Base-by-base conservation (phyloP, 2,888 invertebrate genomes). In the Noctua pronuba region DNA sequence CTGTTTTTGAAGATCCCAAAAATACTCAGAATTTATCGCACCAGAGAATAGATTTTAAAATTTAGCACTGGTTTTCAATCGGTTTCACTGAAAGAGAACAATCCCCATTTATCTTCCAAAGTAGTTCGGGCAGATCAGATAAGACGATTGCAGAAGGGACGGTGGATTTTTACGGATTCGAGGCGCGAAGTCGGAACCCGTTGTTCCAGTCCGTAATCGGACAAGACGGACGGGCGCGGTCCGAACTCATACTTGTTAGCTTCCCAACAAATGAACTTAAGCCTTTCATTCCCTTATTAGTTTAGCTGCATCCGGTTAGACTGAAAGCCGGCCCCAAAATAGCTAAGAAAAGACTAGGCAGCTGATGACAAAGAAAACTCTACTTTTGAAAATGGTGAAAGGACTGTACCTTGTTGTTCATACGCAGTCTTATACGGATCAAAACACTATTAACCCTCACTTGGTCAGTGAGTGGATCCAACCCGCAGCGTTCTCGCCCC, bases 31-130 rank as follows among this genome's bases (percentile, higher is more conserved):
- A 73, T 77, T 80, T 84, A 74, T 82, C 75, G 76, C 73, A 72
- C 76, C 77, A 73, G 69, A 77, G 73, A 84, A 88, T 87, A 84
- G 84, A 89, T 89, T 89, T 89, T 87, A 85, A 86, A 84, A 87
- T 87, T 82, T 85, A 90, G 88, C 86, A 83, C 90, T 90, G 88
- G 89, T 89, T 91, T 93, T 93, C 92, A 94, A 94, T 94, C 89
- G 91, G 88, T 86, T 91, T 91, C 87, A 86, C 87, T 91, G 90
- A 90, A 91, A 92, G 90, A 90, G 92, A 93, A 94, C 93, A 94
- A 93, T 94, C 88, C 91, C 92, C 93, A 94, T 95, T 94, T 94
- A 94, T 95, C 93, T 93, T 92, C 81, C 85, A 88, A 91, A 93
- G 93, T 92, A 94, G 91, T 93, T 92, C 90, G 86, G 86, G 87